phyloP scores from a whole-genome alignment of 2,888 invertebrate species.

The Blastobasis lacticolella region DNA sequence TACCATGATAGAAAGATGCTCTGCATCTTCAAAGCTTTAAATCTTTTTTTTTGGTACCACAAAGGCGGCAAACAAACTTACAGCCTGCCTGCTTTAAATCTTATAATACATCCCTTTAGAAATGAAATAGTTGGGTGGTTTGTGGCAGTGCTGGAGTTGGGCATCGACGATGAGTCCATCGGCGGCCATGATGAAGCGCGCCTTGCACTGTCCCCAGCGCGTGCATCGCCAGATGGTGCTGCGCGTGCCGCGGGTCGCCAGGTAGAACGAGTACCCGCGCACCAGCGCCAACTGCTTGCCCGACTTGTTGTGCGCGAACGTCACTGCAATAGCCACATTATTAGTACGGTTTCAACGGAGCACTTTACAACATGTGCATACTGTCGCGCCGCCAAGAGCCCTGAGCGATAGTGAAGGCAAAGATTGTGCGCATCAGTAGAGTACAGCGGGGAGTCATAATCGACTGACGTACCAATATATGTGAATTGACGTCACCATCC shows the following conservation, averaged over 20 bases:
- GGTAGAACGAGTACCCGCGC: slow-evolving; percentile 19
- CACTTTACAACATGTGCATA: no score
- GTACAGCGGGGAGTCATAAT: no score
- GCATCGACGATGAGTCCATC: not conserved
- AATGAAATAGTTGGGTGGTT: not conserved
- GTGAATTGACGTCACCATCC: no score
- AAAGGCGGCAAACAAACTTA: no score
- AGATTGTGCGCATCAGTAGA: no score
- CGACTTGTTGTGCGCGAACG: slow-evolving; percentile 14
- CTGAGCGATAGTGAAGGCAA: no score
- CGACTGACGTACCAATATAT: no score
- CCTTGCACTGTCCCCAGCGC: slow-evolving; percentile 34
- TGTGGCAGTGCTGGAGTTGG: not conserved
- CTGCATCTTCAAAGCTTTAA: no score
- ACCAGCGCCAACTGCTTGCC: slow-evolving; percentile 17
- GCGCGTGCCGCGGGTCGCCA: slow-evolving; percentile 12
- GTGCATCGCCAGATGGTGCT: slow-evolving; percentile 36
- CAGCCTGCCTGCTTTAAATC: not conserved
- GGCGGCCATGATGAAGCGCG: slow-evolving; percentile 30
- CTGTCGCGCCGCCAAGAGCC: no score
- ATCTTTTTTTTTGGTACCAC: no score
- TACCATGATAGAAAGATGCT: no score
- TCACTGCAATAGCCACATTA: slow-evolving; percentile 21
- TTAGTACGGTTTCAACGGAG: no score
- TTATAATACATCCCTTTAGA: not conserved